Evolutionary conservation across 1,140 invertebrate species (phyloP).

Genomic region (Pogonomyrmex californicus): DNA sequence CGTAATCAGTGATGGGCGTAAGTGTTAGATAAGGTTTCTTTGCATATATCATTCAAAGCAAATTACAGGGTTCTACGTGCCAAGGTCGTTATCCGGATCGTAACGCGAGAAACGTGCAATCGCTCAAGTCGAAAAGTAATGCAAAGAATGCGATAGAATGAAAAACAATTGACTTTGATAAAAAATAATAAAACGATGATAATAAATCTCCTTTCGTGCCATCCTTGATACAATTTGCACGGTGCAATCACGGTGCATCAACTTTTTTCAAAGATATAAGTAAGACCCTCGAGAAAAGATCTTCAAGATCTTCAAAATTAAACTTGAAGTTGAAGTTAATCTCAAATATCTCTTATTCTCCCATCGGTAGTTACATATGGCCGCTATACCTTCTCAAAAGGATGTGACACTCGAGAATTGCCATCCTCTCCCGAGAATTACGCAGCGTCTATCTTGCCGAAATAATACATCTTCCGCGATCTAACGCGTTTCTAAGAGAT

Average conservation of each 20-base stretch:
- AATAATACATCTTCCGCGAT: neutral
- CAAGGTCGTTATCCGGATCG: neutral
- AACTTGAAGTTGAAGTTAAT: slow-evolving; percentile 3
- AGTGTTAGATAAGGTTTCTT: neutral
- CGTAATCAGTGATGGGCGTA: neutral
- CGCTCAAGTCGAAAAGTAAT: neutral
- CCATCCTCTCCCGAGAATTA: slow-evolving; percentile 5
- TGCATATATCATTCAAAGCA: slow-evolving; percentile 17
- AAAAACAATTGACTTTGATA: neutral
- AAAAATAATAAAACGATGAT: neutral
- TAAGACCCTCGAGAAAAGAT: neutral
- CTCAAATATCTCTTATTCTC: neutral
- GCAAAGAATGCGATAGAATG: neutral
- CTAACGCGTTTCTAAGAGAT: slow-evolving; percentile 21
- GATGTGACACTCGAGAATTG: neutral
- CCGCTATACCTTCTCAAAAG: neutral
- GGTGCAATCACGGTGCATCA: neutral
- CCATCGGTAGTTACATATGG: slow-evolving; percentile 1
- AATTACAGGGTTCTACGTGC: slow-evolving; percentile 2
- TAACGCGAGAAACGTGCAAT: neutral
- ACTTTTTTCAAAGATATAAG: neutral
- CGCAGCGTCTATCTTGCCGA: neutral
- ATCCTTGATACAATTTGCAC: neutral
- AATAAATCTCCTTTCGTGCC: neutral
- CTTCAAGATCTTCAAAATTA: neutral